These are phyloP conservation scores for Empis stercorea DNA, from an alignment of 2,888 invertebrate genomes.

Conservation along the genomic window DNA sequence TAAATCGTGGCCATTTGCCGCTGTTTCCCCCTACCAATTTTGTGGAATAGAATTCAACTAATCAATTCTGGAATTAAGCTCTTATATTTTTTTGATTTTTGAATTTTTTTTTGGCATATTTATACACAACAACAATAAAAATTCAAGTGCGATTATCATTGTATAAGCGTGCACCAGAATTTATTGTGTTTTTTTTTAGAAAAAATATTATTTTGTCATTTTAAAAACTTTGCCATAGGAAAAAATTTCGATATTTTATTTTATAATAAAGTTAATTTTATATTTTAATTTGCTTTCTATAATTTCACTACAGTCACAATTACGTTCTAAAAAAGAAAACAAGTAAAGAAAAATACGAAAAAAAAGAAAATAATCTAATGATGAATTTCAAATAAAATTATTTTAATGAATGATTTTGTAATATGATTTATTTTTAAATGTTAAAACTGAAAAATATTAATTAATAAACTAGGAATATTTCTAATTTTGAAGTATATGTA, in stretches of 20 bases:
- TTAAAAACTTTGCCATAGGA: not conserved
- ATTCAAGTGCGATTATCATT: not conserved
- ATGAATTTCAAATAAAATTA: constrained; percentile 5
- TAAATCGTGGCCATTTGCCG: constrained; percentile 39
- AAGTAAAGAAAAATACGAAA: constrained; percentile 16
- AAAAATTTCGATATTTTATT: not conserved
- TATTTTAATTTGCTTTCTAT: constrained; percentile 20
- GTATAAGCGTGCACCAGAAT: not conserved
- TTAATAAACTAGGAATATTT: too few relatives aligned
- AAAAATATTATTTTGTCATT: not conserved
- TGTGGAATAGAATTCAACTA: constrained; percentile 39
- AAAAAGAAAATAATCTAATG: constrained; percentile 14
- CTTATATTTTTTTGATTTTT: constrained; percentile 11
- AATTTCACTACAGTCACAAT: constrained; percentile 37
- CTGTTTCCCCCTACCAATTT: constrained; percentile 40
- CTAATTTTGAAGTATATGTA: not conserved
- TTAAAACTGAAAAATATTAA: not conserved
- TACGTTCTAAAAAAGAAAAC: constrained; percentile 31
- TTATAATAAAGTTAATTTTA: constrained; percentile 10
- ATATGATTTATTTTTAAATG: not conserved
- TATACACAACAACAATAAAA: too few relatives aligned
- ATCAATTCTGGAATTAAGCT: constrained; percentile 25
- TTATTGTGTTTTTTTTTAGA: not conserved
- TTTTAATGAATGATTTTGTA: not conserved
- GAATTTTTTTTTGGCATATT: constrained; percentile 5